Evolutionary conservation across 92 coral and sea anemone genomes (phyloP), one percentile per base, ranked within the genome.

Genomic region (Isaurus tuberculatus): DNA sequence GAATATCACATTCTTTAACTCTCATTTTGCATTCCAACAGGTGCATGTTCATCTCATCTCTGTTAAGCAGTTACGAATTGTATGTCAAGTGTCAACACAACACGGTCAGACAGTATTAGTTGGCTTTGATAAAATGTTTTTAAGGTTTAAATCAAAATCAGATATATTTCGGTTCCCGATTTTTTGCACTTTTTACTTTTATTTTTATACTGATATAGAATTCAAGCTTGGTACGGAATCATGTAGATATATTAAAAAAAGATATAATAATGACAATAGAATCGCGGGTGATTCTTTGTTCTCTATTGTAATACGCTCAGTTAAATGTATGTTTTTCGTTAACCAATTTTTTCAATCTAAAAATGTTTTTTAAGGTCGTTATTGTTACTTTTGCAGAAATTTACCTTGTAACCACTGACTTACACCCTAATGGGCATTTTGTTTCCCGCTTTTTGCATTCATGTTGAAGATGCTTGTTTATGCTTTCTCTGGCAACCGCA

Each of bases 21-120:
- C 25, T 29, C 60, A 49, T 23, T 4, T 33, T 20, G 43, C 67
- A 74, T 53, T 74, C 44, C 66, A 53, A 8, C 22, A 74, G 28
- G 53, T 74, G 80, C 66, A 74, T 74, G 29, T 74, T 74, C 80
- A 49, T 74, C 65, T 74, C 80, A 53, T 74, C 67, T 74, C 80
- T 74, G 46, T 60, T 27, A 51, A 46, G 16, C 67, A 74, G 37
- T 29, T 29, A 63, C 27, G 69, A 63, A 63, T 63, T 11, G 53
- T 14, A 32, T 67, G 72, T 67, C 14, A 34, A 31, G 43, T 67
- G 2, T 2, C 16, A 22, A 67, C 46, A 67, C 72, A 31, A 31
- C 72, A 55, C n/a, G n/a, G 26, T 17, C 44, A 55, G 20, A 17
- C 69, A 27, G 36, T 63, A 25, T 27, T 63, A 22, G 34, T 63